Evolutionary conservation across 2,888 invertebrate genomes (phyloP), one percentile per base, ranked within the genome.

Genomic region (Hetaerina titia): DNA sequence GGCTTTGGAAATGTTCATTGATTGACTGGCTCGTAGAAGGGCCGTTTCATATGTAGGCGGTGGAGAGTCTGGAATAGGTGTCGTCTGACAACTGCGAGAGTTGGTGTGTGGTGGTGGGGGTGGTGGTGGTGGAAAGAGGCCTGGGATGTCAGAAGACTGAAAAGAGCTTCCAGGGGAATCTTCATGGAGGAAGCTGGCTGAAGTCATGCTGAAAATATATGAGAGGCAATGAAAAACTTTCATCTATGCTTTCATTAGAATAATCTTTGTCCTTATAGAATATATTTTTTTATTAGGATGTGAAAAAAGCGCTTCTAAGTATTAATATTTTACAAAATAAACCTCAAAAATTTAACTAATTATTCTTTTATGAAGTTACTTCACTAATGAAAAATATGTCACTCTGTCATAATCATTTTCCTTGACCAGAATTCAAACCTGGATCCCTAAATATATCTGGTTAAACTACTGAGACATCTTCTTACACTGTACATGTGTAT

Each of bases 21-120:
- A 92, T 13, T 69, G 92, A 56, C 92, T 92, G 56, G 92, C 92
- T 45, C 92, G 69, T 19, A 92, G 92, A n/a, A 92, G 92, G 25
- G 95, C 95, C 60, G 96, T 95, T 13, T 95, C 95, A 89, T 96
- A 96, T 19, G 96, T 96, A 17, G 96, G 96, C 19, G 96, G 96
- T 25, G 96, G 96, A 22, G 96, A 96, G 87, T 96, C 96, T 25
- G 96, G 96, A 6, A 96, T 94, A 13, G 96, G 96, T 2, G 96
- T 96, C 8, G 95, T 95, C 81, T 96, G 96, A 69, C 95, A 95
- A 90, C 95, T 96, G 8, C 96, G 95, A 88, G 95, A 95, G 60
- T 94, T 95, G 63, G 95, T 94, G 74, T 64, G 31, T 56, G 63
- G 89, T n/a, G 87, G 60, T 25, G 74, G 95, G 88, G 90, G 92